Conservation (phyloP, 2,113 vertebrate species). For the Pelecanoides urinatrix region DNA sequence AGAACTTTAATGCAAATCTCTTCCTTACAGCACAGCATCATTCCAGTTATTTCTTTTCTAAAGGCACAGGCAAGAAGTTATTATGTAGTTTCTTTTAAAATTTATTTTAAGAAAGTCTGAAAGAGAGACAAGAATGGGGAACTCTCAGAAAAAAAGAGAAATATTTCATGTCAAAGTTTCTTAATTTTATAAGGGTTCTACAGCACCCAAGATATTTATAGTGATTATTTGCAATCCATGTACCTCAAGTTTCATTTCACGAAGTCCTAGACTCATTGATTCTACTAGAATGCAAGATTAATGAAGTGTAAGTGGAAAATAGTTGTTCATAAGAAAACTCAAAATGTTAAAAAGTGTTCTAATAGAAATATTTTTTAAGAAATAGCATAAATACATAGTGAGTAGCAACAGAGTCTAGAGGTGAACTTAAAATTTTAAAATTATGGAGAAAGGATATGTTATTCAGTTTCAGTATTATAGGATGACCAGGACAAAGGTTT, state of each 20-base stretch:
- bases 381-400: background rate
- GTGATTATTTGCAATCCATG: background rate
- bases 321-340: background rate
- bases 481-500: background rate
- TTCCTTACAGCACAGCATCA: background rate
- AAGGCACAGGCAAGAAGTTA: background rate
- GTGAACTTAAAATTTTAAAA: background rate
- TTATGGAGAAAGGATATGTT: background rate
- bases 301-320: background rate
- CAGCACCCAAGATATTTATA: background rate
- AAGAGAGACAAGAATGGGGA: background rate
- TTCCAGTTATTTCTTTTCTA: background rate
- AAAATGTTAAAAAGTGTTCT: background rate
- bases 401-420: background rate
- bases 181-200: background rate
- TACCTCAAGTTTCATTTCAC: background rate
- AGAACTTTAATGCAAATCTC: background rate
- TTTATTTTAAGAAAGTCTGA: background rate
- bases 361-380: background rate
- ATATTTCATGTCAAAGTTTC: background rate
- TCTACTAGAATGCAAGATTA: background rate
- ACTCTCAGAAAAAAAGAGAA: background rate
- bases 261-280: background rate
- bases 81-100: background rate
- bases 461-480: background rate